Percentiles rank a stretch among this genome's conserved stretches.
Conservation (phyloP, 2,888 invertebrate genomes). For the Ditula angustiorana region DNA sequence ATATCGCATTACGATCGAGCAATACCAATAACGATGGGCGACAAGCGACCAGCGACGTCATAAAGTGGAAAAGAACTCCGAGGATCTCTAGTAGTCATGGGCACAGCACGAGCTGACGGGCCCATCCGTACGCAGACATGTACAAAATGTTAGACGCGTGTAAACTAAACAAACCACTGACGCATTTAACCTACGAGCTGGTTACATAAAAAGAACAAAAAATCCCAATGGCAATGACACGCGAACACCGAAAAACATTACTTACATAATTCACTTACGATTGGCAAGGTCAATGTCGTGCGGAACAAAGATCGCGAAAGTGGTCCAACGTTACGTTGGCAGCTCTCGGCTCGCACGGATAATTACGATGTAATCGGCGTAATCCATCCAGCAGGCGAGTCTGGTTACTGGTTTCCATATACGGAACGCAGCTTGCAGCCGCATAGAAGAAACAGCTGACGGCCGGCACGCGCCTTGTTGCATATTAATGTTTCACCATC, state of each 20-base stretch:
- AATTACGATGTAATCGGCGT: constrained; percentile 83
- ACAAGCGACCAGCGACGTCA: constrained; percentile 50
- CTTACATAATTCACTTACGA: constrained; percentile 60
- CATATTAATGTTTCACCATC: constrained; percentile 78
- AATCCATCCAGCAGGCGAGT: constrained; percentile 73
- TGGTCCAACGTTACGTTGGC: constrained; percentile 72
- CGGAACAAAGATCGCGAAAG: constrained; percentile 82
- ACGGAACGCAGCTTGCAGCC: constrained; percentile 80
- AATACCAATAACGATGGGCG: constrained; percentile 58
- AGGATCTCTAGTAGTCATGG: constrained; percentile 1
- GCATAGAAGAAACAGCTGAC: constrained; percentile 84
- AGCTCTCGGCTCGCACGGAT: constrained; percentile 66
- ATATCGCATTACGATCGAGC: constrained; percentile 62
- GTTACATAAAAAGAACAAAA: constrained; percentile 47
- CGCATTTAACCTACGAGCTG: constrained; percentile 42
- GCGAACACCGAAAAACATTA: constrained; percentile 69
- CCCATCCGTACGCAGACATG: background rate
- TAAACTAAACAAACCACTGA: constrained; percentile 53
- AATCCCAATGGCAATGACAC: constrained; percentile 71
- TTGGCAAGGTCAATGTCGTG: constrained; percentile 79
- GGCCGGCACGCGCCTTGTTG: constrained; percentile 79
- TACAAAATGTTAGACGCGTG: constrained; percentile 49
- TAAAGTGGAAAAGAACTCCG: constrained; percentile 37
- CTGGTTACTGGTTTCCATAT: constrained; percentile 75
- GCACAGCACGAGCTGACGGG: background rate